Evolutionary conservation across 2,797 vertebrate species (phyloP).

Genomic region (Tapera naevia): DNA sequence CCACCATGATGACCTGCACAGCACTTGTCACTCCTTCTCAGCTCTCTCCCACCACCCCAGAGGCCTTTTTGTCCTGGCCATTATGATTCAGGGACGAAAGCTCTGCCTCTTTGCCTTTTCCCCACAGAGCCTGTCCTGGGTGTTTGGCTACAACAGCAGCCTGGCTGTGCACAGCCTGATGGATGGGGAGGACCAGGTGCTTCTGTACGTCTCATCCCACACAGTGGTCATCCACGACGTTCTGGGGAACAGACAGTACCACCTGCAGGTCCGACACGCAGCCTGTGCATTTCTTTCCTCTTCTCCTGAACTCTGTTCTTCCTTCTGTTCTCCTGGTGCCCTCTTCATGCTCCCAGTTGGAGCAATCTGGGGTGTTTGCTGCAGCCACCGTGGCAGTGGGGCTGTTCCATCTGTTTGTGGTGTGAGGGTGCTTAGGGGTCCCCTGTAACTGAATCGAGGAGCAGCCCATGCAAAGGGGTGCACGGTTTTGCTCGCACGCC

Average conservation of each 20-base stretch:
- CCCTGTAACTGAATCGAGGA: neutral
- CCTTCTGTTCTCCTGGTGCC: neutral
- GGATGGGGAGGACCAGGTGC: conserved; percentile 77
- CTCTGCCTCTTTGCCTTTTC: neutral
- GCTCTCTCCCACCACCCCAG: neutral
- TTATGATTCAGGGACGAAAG: neutral
- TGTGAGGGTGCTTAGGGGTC: neutral
- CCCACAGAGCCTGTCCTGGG: conserved; percentile 84
- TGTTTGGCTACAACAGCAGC: conserved; percentile 84
- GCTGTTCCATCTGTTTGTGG: neutral
- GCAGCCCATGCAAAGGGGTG: neutral
- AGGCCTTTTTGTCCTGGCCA: fast-evolving
- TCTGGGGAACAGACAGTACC: conserved; percentile 77
- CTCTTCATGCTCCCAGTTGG: too few species aligned
- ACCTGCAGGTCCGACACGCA: conserved; percentile 82
- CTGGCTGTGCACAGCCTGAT: conserved; percentile 85
- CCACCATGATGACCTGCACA: neutral
- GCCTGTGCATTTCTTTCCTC: fast-evolving
- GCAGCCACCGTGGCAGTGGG: neutral
- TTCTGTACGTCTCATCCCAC: conserved; percentile 83
- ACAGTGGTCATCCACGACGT: conserved; percentile 84
- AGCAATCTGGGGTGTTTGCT: neutral
- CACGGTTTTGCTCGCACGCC: fast-evolving
- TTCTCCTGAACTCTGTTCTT: neutral
- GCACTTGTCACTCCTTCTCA: fast-evolving